Conservation (phyloP, 2,888 invertebrate species). For the Physocephala rufipes region DNA sequence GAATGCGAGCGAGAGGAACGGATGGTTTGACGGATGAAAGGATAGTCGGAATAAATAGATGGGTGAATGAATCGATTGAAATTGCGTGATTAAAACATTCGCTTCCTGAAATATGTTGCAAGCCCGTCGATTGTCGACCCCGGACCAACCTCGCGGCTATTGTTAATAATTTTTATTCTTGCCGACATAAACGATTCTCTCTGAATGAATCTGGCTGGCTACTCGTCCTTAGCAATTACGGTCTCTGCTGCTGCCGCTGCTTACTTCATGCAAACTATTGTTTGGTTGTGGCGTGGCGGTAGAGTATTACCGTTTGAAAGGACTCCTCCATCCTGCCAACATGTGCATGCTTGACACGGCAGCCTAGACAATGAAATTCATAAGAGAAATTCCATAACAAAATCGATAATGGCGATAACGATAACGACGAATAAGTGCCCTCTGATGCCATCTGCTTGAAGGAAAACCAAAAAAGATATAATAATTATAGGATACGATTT, state of each 20-base stretch:
- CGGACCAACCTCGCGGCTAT: background rate
- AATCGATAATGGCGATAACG: too few species aligned
- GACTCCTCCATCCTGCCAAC: background rate
- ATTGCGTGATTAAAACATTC: constrained; percentile 39
- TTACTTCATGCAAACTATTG: constrained; percentile 17
- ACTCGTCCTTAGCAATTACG: background rate
- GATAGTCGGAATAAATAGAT: too few species aligned
- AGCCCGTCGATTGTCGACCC: background rate
- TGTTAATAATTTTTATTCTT: background rate
- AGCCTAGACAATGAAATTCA: background rate
- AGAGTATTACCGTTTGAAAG: too few species aligned
- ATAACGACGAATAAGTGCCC: too few species aligned
- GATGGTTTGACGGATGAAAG: too few species aligned
- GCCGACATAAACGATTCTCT: constrained; percentile 4
- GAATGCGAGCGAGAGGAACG: constrained; percentile 24
- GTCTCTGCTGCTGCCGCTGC: background rate
- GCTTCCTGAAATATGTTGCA: constrained; percentile 29
- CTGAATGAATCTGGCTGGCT: constrained; percentile 27
- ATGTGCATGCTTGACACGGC: constrained; percentile 1
- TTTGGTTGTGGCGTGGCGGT: too few species aligned
- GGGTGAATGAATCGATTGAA: background rate
- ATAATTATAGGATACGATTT: too few species aligned
- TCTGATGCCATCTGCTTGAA: constrained; percentile 1
- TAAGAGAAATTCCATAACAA: background rate
- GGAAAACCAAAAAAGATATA: too few species aligned